Evolutionary conservation across 2,797 vertebrate genomes (phyloP).

Genomic region (Phalanger gymnotis): DNA sequence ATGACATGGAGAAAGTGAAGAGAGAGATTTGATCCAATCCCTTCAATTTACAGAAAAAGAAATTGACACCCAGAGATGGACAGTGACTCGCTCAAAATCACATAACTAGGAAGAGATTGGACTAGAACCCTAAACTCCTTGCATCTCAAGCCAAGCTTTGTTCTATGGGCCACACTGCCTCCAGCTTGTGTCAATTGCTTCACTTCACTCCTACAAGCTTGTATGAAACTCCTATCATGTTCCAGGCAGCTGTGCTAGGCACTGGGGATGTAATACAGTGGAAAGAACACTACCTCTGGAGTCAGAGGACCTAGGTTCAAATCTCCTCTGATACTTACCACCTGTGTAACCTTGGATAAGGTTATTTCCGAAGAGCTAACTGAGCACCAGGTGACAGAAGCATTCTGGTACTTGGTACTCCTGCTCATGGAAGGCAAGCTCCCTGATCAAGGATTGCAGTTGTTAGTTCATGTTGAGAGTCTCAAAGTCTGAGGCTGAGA

Average conservation of each 20-base stretch:
- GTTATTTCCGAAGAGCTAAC: neutral
- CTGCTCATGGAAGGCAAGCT: slow-evolving; percentile 3
- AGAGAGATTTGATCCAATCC: neutral
- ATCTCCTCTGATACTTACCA: neutral
- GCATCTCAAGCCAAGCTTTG: neutral
- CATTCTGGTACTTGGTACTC: slow-evolving; percentile 28
- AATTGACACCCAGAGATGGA: neutral
- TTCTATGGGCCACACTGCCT: neutral
- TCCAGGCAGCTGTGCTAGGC: neutral
- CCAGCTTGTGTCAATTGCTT: neutral
- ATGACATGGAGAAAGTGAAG: neutral
- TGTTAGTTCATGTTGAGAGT: neutral
- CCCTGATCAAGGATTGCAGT: neutral
- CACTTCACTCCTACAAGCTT: neutral
- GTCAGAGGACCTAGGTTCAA: neutral
- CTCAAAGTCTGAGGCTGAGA: neutral
- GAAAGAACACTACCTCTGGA: neutral
- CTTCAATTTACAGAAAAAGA: neutral
- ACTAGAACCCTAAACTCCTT: neutral
- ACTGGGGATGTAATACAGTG: neutral
- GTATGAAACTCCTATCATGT: neutral
- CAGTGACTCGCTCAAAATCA: neutral
- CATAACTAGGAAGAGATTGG: neutral
- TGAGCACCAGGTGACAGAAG: too few species aligned
- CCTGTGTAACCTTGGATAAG: neutral